Evolutionary conservation across 2,797 vertebrate genomes (phyloP).

Genomic region (Steatocranus sp.): DNA sequence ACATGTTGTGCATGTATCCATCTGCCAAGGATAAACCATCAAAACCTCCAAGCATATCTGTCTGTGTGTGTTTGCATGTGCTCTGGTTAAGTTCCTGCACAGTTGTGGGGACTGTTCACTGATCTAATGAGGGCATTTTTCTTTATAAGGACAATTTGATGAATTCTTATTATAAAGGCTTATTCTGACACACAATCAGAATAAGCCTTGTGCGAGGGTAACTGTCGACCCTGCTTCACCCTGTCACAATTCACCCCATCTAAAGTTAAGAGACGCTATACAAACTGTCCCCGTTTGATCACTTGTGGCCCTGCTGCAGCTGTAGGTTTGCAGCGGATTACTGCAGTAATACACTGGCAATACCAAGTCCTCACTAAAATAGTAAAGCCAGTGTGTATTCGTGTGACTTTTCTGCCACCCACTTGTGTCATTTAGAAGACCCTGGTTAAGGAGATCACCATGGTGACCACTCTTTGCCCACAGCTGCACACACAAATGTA

Average conservation of each 20-base stretch:
- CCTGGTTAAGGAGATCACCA: conserved; percentile 40
- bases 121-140: conserved; percentile 1
- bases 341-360: background rate
- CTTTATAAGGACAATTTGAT: background rate
- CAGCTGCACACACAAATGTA: conserved; percentile 8
- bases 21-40: conserved; percentile 41
- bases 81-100: conserved; percentile 4
- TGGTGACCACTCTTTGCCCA: conserved; percentile 46
- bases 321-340: background rate
- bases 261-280: background rate
- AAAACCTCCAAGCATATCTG: background rate
- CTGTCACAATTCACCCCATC: background rate
- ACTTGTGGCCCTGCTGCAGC: background rate
- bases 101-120: background rate
- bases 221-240: background rate
- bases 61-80: conserved; percentile 10
- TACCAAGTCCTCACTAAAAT: background rate
- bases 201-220: background rate
- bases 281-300: background rate
- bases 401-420: conserved; percentile 10
- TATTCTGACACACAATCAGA: background rate
- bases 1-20: conserved; percentile 35
- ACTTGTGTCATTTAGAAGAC: conserved; percentile 34
- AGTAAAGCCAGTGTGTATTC: background rate
- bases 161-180: background rate